Evolutionary conservation across 2,113 vertebrate genomes (phyloP).

Genomic region (Podocnemis expansa): DNA sequence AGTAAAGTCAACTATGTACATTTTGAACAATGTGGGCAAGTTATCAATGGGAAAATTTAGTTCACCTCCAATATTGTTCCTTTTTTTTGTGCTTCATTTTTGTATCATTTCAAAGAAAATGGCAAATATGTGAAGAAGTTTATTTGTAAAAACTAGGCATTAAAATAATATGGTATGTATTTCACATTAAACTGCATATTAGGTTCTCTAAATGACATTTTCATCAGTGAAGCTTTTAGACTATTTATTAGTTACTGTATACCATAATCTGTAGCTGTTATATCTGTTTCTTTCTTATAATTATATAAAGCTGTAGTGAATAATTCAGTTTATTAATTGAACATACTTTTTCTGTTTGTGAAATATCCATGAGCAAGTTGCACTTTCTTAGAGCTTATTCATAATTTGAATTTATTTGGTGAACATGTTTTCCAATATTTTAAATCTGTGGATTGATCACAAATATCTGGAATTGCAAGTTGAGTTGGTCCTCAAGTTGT

Average conservation of each 20-base stretch:
- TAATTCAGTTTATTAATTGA: background rate
- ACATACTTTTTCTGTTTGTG: background rate
- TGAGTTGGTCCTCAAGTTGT: background rate
- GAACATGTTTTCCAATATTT: rapidly evolving
- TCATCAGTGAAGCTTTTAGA: background rate
- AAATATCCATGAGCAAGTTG: background rate
- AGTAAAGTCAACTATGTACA: background rate
- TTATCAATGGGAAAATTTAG: background rate
- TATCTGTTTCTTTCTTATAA: background rate
- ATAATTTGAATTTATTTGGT: background rate
- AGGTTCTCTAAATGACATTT: background rate
- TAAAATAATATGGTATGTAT: background rate
- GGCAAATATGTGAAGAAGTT: background rate
- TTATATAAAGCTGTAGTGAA: background rate
- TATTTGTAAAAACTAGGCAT: background rate
- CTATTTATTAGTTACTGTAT: background rate
- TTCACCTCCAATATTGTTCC: background rate
- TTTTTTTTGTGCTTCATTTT: background rate
- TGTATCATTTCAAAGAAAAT: background rate
- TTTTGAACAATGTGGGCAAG: background rate
- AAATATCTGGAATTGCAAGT: background rate
- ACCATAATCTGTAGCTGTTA: background rate
- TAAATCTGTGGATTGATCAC: background rate
- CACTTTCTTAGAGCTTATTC: background rate
- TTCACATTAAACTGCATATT: background rate